Conservation (phyloP, 1,140 invertebrate species). For the Plodia interpunctella region DNA sequence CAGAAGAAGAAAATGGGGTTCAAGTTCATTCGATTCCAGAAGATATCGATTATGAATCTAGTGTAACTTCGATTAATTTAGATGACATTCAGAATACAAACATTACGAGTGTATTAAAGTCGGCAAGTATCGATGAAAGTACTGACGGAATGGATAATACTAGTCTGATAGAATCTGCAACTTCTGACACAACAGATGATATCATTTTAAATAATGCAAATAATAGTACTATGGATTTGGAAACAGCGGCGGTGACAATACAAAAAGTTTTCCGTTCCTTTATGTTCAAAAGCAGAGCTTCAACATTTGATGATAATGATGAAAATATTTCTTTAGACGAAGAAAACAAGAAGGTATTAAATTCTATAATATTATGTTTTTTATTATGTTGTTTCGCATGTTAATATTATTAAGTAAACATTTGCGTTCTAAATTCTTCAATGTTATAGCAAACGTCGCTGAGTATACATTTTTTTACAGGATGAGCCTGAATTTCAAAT, state of each 20-base stretch:
- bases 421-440: too few species aligned
- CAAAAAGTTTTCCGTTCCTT: conserved; percentile 69
- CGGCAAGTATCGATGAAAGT: neutral
- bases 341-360: conserved; percentile 41
- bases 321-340: conserved; percentile 46
- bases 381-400: too few species aligned
- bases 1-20: neutral
- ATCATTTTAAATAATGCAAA: conserved; percentile 8
- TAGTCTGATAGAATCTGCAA: neutral
- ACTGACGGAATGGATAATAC: neutral
- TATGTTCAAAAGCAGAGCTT: conserved; percentile 63
- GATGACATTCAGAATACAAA: neutral
- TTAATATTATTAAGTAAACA: too few species aligned
- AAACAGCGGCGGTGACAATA: conserved; percentile 67
- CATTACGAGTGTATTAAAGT: neutral
- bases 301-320: conserved; percentile 57
- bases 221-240: conserved; percentile 53
- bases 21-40: neutral
- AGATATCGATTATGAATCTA: neutral
- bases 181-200: neutral
- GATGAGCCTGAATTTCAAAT: conserved; percentile 27
- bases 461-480: conserved; percentile 38
- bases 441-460: too few species aligned
- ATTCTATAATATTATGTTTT: neutral
- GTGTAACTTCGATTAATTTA: neutral